Evolutionary conservation across 2,888 invertebrate genomes (phyloP), one percentile per base, ranked within the genome.

Genomic region (Hemithea aestivaria): DNA sequence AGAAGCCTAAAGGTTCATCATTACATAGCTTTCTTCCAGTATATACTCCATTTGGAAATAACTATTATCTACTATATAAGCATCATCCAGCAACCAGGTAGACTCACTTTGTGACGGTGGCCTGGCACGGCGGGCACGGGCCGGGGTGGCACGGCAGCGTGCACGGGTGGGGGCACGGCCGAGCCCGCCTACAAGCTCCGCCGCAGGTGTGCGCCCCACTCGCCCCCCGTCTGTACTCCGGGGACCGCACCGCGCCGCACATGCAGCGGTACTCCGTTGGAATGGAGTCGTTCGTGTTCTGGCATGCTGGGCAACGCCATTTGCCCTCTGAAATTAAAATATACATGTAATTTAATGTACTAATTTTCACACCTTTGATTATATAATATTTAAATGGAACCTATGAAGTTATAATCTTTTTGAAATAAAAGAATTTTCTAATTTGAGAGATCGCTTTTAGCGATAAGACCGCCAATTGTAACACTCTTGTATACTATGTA

Each of bases 291-390:
- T 90, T 91, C 1, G 93, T 91, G 72, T 95, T 94, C 76, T 98
- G 98, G 71, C 99, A 99, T 0, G 97, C 96, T 0, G 98, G 98
- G 71, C 99, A 99, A 10, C 97, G 91, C 99, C 99, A 99, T 40
- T 94, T 94, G 34, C 90, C 90, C 49, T 93, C 93, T 88, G 34
- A 7, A 43, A 47, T 16, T 2, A 16, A 16, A 4, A 16, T 16
- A 16, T 4, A 16, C 16, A 27, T 20, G 10, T 10, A 23, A 6
- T 27, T 10, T 28, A 20, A 12, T 22, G 20, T 29, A n/a, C n/a
- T n/a, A n/a, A n/a, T n/a, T n/a, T n/a, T n/a, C n/a, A n/a, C n/a
- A n/a, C n/a, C n/a, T n/a, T n/a, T n/a, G n/a, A n/a, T n/a, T n/a
- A n/a, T n/a, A n/a, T n/a, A n/a, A n/a, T n/a, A n/a, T n/a, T n/a